phyloP scores from a whole-genome alignment of 2,888 invertebrate species.

The Hyles lineata region DNA sequence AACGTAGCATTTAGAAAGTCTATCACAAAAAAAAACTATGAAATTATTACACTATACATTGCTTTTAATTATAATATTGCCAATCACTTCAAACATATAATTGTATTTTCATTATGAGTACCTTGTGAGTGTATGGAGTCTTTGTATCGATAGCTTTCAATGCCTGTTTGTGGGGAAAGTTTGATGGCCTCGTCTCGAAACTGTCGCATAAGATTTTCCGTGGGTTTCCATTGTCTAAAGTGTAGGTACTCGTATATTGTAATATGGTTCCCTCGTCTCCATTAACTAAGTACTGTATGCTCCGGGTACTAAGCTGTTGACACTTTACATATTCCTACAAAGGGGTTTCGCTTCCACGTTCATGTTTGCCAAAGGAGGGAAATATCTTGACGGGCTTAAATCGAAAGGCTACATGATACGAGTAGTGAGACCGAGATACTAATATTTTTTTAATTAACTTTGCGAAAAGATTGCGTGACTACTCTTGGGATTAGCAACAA shows the following conservation, averaged over 20 bases:
- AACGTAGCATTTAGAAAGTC: too few species aligned
- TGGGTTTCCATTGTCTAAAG: neutral
- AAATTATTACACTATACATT: too few species aligned
- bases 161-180: conserved; percentile 2
- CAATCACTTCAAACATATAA: too few species aligned
- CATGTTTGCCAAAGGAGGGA: neutral
- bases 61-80: too few species aligned
- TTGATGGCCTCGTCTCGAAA: neutral
- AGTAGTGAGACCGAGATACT: neutral
- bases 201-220: neutral
- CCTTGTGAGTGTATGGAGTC: neutral
- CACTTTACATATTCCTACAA: conserved; percentile 5
- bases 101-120: neutral
- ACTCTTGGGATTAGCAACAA: too few species aligned
- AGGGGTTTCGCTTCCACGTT: neutral
- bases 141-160: neutral
- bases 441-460: neutral
- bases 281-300: conserved; percentile 10
- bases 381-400: neutral
- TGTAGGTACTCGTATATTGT: neutral
- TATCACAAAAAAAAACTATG: too few species aligned
- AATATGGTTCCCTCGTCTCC: conserved; percentile 3
- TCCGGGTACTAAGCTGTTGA: neutral
- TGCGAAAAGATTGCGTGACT: too few species aligned
- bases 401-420: neutral